These are phyloP conservation scores for Xylocampa areola DNA, from an alignment of 2,888 invertebrate species.

Conservation along the genomic window DNA sequence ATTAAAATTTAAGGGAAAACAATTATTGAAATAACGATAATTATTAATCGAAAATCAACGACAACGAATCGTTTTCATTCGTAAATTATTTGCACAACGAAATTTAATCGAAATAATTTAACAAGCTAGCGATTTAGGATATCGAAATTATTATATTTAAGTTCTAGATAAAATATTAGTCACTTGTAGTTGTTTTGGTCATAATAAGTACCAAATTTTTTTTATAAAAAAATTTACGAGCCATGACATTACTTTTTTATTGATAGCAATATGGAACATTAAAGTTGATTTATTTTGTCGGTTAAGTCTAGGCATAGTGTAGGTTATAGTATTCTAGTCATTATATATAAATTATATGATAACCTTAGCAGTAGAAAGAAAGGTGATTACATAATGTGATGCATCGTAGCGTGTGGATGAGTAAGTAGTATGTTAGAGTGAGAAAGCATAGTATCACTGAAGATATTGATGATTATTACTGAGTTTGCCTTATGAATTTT, in stretches of 20 bases:
- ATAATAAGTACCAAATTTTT: slow-evolving; percentile 25
- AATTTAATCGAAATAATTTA: slow-evolving; percentile 60
- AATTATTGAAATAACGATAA: slow-evolving; percentile 72
- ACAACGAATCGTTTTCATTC: slow-evolving; percentile 77
- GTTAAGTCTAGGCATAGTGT: slow-evolving; percentile 57
- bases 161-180: slow-evolving; percentile 46
- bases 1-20: slow-evolving; percentile 60
- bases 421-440: slow-evolving; percentile 57
- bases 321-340: slow-evolving; percentile 62
- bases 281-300: slow-evolving; percentile 32
- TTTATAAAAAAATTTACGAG: slow-evolving; percentile 15
- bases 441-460: slow-evolving; percentile 45
- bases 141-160: slow-evolving; percentile 45
- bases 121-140: slow-evolving; percentile 51
- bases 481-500: slow-evolving; percentile 69
- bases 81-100: slow-evolving; percentile 74
- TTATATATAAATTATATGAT: slow-evolving; percentile 59
- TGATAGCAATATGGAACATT: slow-evolving; percentile 25
- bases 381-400: slow-evolving; percentile 81
- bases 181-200: slow-evolving; percentile 39
- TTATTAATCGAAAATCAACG: slow-evolving; percentile 73
- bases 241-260: slow-evolving; percentile 25
- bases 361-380: slow-evolving; percentile 75
- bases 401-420: slow-evolving; percentile 67
- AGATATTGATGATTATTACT: slow-evolving; percentile 55